Base-by-base conservation (phyloP, 2,888 invertebrate genomes). In the Oxystoma pomonae region DNA sequence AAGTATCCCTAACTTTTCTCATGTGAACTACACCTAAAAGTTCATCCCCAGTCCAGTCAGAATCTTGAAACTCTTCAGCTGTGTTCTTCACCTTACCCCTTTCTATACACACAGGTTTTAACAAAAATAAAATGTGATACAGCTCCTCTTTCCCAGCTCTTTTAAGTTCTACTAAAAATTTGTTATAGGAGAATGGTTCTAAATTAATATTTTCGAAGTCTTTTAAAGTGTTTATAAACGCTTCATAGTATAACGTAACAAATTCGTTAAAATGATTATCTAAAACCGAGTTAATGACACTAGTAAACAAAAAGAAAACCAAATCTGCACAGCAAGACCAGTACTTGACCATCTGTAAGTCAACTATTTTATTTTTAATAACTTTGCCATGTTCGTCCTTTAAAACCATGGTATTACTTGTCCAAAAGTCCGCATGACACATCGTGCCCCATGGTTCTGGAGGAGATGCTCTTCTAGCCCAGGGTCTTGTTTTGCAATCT, bases 361-460 rank as follows among this genome's bases (percentile, higher is more conserved):
- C 87, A 0, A 87, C 78, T 57, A 87, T 81, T 75, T 85, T 87
- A 1, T 85, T 72, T 64, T 81, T 80, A 0, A 77, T 72, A 0
- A 83, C 79, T 16, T 74, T 70, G 1, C 81, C 80, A 1, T 68
- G 69, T 71, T 81, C 76, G 74, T 84, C 80, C 59, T 79, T 78
- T 62, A 80, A 76, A 16, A 86, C 75, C 81, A 87, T 82, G 1
- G 86, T 79, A 68, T 87, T 87, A 70, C 86, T 86, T 16, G 83
- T 81, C 87, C 86, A 87, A 58, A 85, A 80, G 72, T 87, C 87
- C 0, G 80, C 77, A 67, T 87, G 87, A 1, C 81, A 78, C n/a
- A 85, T 79, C 0, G 84, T 82, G 0, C 80, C 81, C 77, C 83
- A 87, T 0, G 81, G 79, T 20, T 83, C 81, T 1, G 55, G 80